Evolutionary conservation across 2,113 vertebrate genomes (phyloP), one percentile per base, ranked within the genome.

Genomic region (Nothoprocta pentlandii): DNA sequence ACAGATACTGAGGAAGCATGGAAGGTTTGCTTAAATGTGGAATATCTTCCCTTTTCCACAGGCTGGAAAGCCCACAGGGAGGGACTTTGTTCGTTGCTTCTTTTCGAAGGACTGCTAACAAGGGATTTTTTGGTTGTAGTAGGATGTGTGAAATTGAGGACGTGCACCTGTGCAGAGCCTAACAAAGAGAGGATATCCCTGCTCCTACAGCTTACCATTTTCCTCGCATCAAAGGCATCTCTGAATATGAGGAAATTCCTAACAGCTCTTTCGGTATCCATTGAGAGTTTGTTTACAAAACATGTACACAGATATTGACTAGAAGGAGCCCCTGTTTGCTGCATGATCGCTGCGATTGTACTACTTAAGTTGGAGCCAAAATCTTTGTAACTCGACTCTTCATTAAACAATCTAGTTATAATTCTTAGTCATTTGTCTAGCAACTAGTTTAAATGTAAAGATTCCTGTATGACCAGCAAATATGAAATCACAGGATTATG

Each of bases 151-250:
- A 53, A 41, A 80, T 90, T 94, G 39, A 82, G 82, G 49, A 77
- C 85, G 32, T 86, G 34, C 73, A 64, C 80, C 87, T 87, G 63
- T 89, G 53, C 71, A 56, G 79, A 86, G 39, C 34, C 13, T 64
- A 83, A 91, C 92, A 96, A 90, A 89, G 93, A 74, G 75, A 92
- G 94, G 88, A 95, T 84, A 66, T 93, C 66, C 36, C 88, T 74
- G 80, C 62, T 84, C 90, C 94, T 95, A 86, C 69, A 92, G 75
- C 53, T 89, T 96, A 90, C 85, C 86, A 83, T 93, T 86, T 95
- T 88, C 53, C 83, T 88, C 44, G 79, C 62, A 90, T 93, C 69
- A 93, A 95, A 96, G 85, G 23, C 64, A 36, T 62, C 34, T 53
- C 36, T 54, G 46, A 87, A 84, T n/a, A 63, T 11, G 32, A 92